Evolutionary conservation across 2,888 invertebrate genomes (phyloP), one percentile per base, ranked within the genome.

Genomic region (Chesias legatella): DNA sequence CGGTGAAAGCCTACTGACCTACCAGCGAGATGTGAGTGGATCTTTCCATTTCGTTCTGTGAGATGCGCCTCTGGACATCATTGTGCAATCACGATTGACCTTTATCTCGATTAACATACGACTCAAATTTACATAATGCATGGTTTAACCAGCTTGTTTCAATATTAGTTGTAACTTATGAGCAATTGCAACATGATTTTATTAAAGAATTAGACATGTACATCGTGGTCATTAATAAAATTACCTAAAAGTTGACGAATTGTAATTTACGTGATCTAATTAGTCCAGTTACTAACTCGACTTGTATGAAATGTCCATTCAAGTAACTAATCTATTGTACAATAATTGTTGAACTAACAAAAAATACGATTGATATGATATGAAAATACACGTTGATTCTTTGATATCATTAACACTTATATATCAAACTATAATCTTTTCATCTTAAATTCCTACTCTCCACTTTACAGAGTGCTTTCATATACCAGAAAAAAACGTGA

Each of bases 1-100:
- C 68, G 54, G 72, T 72, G 78, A 79, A 77, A 78, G 75, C 71
- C 57, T 44, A 63, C 59, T 73, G 79, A 77, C 77, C 80, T 61
- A 63, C 33, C 35, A 30, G 8, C 28, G 33, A 58, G 61, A 61
- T 63, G 73, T 72, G 61, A 72, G 71, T 58, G 71, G 56, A 53
- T 79, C 82, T 84, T 80, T 85, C 80, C 65, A 70, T 83, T 82
- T 72, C 67, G 48, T 60, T 60, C 52, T 53, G 13, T 17, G 44
- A 56, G 63, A 64, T 64, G 71, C 60, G 60, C 63, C 49, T 24
- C 56, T 56, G 56, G 51, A 38, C 33, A 33, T 33, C 38, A 43
- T 73, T 68, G 58, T 55, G 72, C 59, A 72, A 73, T 58, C 54
- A 59, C 58, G 56, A 49, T 48, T 73, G 71, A 78, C 78, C 78